Conservation (phyloP, 1,140 invertebrate genomes). For the Drepana arcuata region DNA sequence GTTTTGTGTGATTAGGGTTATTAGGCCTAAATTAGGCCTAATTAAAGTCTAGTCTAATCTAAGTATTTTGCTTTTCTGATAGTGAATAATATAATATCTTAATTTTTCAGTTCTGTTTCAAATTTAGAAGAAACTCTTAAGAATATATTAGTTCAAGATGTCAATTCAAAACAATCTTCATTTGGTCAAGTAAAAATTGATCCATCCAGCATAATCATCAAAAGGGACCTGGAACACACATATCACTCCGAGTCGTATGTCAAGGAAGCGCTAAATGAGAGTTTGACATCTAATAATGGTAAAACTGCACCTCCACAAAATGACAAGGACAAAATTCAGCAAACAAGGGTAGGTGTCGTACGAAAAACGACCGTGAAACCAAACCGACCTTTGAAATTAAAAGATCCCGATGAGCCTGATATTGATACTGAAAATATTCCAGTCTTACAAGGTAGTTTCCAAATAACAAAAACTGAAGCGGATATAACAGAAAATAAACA, state of each 20-base stretch:
- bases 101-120: conserved; percentile 71
- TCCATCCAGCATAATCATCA: conserved; percentile 75
- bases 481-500: conserved; percentile 75
- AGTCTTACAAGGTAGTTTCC: conserved; percentile 74
- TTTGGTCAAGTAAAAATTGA: conserved; percentile 80
- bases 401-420: conserved; percentile 66
- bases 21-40: no score
- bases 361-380: conserved; percentile 68
- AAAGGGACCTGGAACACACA: conserved; percentile 73
- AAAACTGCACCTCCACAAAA: conserved; percentile 35
- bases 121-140: conserved; percentile 79
- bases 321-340: conserved; percentile 58
- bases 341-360: conserved; percentile 66
- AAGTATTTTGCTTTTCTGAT: no score
- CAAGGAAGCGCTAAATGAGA: conserved; percentile 61
- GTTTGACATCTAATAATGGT: conserved; percentile 35
- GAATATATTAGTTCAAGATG: conserved; percentile 78
- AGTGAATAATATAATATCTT: conserved; percentile 3
- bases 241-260: conserved; percentile 62
- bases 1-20: no score
- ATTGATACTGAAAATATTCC: conserved; percentile 72
- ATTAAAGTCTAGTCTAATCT: no score
- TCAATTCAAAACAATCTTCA: conserved; percentile 75
- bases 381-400: conserved; percentile 44
- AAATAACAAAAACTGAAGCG: conserved; percentile 75